Evolutionary conservation across 1,140 invertebrate species (phyloP).

Genomic region (Linepithema humile): DNA sequence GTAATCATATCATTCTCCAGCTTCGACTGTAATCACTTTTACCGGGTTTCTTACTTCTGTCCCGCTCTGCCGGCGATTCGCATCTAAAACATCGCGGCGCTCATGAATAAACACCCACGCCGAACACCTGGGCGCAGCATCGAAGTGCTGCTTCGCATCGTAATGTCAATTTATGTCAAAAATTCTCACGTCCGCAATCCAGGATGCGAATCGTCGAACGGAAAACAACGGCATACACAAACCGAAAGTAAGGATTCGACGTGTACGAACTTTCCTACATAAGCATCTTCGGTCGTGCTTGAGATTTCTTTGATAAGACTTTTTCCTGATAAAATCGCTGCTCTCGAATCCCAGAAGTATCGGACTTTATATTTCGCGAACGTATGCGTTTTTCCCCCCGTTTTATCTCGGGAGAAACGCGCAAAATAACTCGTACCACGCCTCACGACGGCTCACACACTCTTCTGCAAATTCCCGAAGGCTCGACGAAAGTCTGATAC

Average conservation of each 20-base stretch:
- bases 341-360: no score
- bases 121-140: not conserved
- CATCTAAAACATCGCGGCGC: not conserved
- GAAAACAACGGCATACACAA: not conserved
- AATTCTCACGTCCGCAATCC: not conserved
- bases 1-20: conserved; percentile 21
- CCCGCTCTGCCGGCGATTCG: not conserved
- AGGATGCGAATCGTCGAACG: not conserved
- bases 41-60: not conserved
- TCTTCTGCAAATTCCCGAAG: conserved; percentile 77
- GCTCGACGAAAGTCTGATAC: conserved; percentile 85
- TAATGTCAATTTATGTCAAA: conserved; percentile 17
- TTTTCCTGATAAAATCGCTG: no score
- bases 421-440: not conserved
- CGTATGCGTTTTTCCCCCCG: not conserved
- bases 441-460: not conserved
- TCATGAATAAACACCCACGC: conserved; percentile 23
- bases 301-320: not conserved
- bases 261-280: not conserved
- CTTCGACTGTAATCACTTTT: conserved; percentile 1
- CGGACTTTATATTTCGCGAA: conserved; percentile 6
- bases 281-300: not conserved
- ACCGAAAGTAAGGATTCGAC: not conserved
- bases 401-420: not conserved
- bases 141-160: not conserved